Evolutionary conservation across 2,888 invertebrate genomes (phyloP).

Genomic region (Antitype chi): DNA sequence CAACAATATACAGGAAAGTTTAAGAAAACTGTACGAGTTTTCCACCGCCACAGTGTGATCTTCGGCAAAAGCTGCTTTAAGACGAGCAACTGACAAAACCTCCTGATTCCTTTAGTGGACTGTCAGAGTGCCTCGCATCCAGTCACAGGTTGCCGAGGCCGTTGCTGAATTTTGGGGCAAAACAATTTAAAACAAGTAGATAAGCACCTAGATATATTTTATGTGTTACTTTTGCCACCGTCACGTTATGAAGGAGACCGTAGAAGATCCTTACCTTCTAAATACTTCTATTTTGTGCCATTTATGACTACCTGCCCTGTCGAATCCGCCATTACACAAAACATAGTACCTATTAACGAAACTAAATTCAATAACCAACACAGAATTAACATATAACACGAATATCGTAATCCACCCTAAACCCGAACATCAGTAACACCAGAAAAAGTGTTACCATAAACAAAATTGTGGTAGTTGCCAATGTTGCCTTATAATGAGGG

Average conservation of each 20-base stretch:
- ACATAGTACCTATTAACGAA: neutral
- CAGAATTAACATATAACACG: constrained; percentile 41
- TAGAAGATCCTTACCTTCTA: neutral
- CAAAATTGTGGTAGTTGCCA: constrained; percentile 72
- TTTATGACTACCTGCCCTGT: neutral
- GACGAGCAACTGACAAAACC: too few relatives aligned
- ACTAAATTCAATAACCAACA: constrained; percentile 22
- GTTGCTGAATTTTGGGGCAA: too few relatives aligned
- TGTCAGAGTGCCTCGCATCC: too few relatives aligned
- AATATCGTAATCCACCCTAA: constrained; percentile 60
- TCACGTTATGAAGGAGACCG: too few relatives aligned
- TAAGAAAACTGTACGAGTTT: neutral
- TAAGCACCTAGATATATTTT: too few relatives aligned
- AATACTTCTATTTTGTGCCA: neutral
- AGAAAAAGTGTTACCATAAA: constrained; percentile 71
- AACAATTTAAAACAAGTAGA: too few relatives aligned
- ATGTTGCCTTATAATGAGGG: constrained; percentile 69
- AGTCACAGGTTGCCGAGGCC: too few relatives aligned
- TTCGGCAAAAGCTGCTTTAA: too few relatives aligned
- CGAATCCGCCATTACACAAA: neutral
- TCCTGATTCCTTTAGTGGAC: too few relatives aligned
- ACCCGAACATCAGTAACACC: constrained; percentile 64
- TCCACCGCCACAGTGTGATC: neutral
- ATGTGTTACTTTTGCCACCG: too few relatives aligned
- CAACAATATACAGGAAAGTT: neutral